Percentiles rank a stretch among this genome's conserved stretches.
Evolutionary conservation across 2,888 invertebrate genomes (phyloP).

Genomic region (Entomobrya proxima): DNA sequence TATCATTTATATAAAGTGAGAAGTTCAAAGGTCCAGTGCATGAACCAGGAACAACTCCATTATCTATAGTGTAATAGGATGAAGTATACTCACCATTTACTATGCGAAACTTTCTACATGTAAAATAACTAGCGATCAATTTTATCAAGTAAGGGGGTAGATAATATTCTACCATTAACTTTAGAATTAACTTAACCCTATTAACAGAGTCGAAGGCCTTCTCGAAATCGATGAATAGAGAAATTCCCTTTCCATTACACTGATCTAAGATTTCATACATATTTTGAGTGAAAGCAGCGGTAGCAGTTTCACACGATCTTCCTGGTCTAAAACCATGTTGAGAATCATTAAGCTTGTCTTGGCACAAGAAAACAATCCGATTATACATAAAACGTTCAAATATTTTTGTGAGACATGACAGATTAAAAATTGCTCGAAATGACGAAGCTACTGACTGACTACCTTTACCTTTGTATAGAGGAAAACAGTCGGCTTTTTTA

Average conservation of each 20-base stretch:
- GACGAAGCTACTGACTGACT: neutral
- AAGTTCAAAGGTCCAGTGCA: neutral
- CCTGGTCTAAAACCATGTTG: constrained; percentile 33
- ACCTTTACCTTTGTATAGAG: constrained; percentile 44
- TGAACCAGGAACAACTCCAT: neutral
- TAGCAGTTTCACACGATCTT: constrained; percentile 45
- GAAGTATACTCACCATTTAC: neutral
- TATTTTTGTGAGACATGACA: constrained; percentile 11
- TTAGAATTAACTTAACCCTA: neutral
- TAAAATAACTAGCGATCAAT: neutral
- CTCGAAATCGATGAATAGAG: constrained; percentile 30
- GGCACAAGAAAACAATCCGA: neutral
- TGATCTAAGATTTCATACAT: constrained; percentile 16
- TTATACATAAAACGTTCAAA: constrained; percentile 19
- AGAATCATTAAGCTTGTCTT: neutral
- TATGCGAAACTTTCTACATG: neutral
- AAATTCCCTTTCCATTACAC: constrained; percentile 28
- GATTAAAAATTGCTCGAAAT: constrained; percentile 27
- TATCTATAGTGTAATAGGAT: neutral
- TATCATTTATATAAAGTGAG: too few species aligned
- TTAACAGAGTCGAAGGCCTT: constrained; percentile 35
- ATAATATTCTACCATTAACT: neutral
- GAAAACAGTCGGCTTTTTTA: constrained; percentile 32
- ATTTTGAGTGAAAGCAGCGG: neutral
- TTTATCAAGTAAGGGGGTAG: neutral